These are phyloP conservation scores for Kryptopterus vitreolus DNA, from an alignment of 2,797 vertebrate genomes.

Conservation along the genomic window DNA sequence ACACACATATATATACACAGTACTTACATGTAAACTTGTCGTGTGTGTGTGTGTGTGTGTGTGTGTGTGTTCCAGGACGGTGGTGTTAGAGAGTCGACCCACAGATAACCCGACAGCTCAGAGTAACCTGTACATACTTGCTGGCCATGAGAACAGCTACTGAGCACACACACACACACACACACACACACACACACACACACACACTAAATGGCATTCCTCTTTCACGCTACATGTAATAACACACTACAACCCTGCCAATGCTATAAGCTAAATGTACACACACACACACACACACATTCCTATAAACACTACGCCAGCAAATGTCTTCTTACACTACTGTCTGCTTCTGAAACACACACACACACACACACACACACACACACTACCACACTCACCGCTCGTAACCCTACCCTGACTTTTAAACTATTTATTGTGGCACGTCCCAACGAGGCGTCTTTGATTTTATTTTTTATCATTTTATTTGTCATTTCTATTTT, in stretches of 20 bases:
- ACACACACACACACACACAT: constrained; percentile 14
- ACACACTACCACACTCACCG: constrained; percentile 25
- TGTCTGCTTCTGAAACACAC: constrained; percentile 7
- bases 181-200: constrained; percentile 49
- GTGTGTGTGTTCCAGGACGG: constrained; percentile 78
- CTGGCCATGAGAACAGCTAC: constrained; percentile 98
- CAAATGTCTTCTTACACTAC: constrained; percentile 15
- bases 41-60: constrained; percentile 27
- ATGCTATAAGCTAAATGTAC: constrained; percentile 31
- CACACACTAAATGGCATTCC: constrained; percentile 14
- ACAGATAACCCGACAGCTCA: constrained; percentile 97
- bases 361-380: constrained; percentile 57
- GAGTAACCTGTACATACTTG: constrained; percentile 97
- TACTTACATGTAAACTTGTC: background rate
- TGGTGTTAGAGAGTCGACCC: constrained; percentile 94
- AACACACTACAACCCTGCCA: constrained; percentile 20
- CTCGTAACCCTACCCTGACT: constrained; percentile 5
- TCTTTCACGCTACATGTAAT: constrained; percentile 18
- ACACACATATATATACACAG: background rate
- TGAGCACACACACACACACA: constrained; percentile 68
- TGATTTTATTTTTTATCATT: background rate
- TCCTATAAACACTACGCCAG: constrained; percentile 3
- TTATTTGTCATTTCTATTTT: background rate
- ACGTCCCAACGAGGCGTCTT: constrained; percentile 18
- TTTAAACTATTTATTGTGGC: constrained; percentile 22